Evolutionary conservation across 2,113 vertebrate species (phyloP).

Genomic region (Stegostoma tigrinum): DNA sequence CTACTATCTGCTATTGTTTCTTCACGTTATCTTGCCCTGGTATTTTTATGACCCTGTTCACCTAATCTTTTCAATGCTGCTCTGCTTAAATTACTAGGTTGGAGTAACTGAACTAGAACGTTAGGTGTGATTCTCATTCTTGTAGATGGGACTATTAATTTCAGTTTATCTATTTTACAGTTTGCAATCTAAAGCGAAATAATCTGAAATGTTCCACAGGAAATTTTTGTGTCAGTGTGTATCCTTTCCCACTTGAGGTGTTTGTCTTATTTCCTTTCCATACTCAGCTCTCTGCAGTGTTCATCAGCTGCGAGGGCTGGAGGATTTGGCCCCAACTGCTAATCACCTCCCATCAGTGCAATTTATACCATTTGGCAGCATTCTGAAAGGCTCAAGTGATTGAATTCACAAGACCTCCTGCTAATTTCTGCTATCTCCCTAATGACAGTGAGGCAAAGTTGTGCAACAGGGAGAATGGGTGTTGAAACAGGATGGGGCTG

Average conservation of each 20-base stretch:
- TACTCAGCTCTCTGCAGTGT: too few relatives aligned
- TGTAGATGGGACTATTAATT: background rate
- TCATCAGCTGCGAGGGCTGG: background rate
- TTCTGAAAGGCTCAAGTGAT: background rate
- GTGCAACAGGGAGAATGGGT: background rate
- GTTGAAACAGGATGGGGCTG: background rate
- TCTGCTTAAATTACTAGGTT: background rate
- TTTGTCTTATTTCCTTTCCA: background rate
- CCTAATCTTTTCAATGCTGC: background rate
- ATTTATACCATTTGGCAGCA: background rate
- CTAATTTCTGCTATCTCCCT: background rate
- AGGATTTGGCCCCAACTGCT: background rate
- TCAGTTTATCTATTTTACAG: background rate
- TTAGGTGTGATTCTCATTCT: background rate
- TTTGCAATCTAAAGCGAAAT: background rate
- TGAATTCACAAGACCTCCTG: background rate
- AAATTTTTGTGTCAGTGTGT: background rate
- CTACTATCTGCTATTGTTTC: background rate
- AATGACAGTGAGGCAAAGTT: background rate
- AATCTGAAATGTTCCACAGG: background rate
- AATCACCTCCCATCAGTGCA: background rate
- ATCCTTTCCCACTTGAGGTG: background rate
- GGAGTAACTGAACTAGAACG: background rate
- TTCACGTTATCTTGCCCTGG: background rate
- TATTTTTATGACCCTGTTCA: background rate